These are phyloP conservation scores for Porites cylindrica DNA, from an alignment of 92 coral and sea anemone genomes.

Conservation along the genomic window DNA sequence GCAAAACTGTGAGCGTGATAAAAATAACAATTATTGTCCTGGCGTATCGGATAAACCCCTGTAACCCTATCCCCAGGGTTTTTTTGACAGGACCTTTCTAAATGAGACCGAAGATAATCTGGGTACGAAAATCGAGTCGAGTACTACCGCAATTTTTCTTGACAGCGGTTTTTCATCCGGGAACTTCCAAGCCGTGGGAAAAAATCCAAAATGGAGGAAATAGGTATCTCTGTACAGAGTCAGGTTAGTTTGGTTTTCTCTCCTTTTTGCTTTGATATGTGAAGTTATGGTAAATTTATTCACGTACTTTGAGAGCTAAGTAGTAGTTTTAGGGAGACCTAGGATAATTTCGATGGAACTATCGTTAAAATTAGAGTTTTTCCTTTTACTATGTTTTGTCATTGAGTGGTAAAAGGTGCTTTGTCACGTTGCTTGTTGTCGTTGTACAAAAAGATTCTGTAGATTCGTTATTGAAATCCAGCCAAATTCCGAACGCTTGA, in stretches of 20 bases:
- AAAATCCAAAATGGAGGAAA: slow-evolving; percentile 97
- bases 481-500: not conserved
- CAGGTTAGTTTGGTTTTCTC: slow-evolving; percentile 72
- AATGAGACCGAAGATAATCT: no score
- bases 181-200: slow-evolving; percentile 4
- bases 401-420: slow-evolving; percentile 15
- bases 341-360: not conserved
- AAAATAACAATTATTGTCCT: no score
- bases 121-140: no score
- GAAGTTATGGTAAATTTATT: not conserved
- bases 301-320: not conserved
- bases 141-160: slow-evolving; percentile 5
- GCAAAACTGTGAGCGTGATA: no score
- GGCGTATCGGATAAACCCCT: no score
- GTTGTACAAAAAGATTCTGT: not conserved
- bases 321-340: not conserved
- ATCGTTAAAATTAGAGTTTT: not conserved
- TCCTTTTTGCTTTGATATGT: not conserved
- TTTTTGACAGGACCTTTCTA: no score
- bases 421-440: slow-evolving; percentile 44
- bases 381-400: not conserved
- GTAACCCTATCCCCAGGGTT: no score
- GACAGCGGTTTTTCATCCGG: slow-evolving; percentile 70
- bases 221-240: slow-evolving; percentile 84
- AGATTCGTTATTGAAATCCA: not conserved